Evolutionary conservation across 2,888 invertebrate species (phyloP).

Genomic region (Tenodera sinensis): DNA sequence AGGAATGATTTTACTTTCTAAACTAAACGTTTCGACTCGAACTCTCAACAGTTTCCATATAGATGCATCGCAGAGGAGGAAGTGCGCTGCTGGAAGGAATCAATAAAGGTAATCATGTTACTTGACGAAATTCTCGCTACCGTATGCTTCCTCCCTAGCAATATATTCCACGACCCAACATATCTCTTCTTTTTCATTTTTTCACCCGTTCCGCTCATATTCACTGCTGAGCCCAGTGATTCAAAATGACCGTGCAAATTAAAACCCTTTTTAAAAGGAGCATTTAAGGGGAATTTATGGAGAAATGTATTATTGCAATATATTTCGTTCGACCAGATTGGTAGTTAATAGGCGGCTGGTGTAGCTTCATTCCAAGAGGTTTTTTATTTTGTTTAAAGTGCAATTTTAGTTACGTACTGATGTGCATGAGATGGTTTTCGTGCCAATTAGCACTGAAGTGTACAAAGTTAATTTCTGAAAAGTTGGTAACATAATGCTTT

Average conservation of each 20-base stretch:
- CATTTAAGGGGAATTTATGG: background rate
- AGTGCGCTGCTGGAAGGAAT: background rate
- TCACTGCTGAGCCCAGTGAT: background rate
- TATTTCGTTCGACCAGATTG: background rate
- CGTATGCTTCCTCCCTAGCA: background rate
- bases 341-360: background rate
- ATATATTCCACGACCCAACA: background rate
- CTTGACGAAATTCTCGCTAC: background rate
- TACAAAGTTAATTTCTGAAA: too few species aligned
- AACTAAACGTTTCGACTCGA: background rate
- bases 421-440: too few species aligned
- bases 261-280: background rate
- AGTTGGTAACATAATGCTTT: too few species aligned
- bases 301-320: background rate
- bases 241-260: constrained; percentile 8
- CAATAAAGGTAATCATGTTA: constrained; percentile 25
- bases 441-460: too few species aligned
- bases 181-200: background rate
- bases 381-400: background rate
- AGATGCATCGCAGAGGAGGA: background rate
- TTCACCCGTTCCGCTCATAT: background rate
- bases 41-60: background rate
- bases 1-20: too few species aligned
- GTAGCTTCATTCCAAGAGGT: background rate
- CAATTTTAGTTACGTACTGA: background rate